These are phyloP conservation scores for Kryptolebias marmoratus DNA, from an alignment of 2,113 vertebrate genomes.

Conservation along the genomic window DNA sequence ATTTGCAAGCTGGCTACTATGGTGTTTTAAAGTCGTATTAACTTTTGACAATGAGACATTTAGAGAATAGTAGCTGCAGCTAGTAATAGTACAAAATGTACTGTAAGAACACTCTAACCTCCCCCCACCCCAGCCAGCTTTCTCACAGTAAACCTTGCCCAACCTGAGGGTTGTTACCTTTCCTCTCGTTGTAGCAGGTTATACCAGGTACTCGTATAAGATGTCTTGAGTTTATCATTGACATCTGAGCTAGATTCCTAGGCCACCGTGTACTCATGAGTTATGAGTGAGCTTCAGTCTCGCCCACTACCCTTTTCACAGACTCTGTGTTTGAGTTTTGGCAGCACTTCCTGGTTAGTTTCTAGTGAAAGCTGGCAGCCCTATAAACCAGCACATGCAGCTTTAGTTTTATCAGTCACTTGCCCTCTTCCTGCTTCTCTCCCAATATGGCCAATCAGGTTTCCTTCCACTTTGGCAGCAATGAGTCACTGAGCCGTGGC, in stretches of 20 bases:
- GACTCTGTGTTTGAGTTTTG: slow-evolving; percentile 64
- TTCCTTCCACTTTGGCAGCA: slow-evolving; percentile 73
- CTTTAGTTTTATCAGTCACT: slow-evolving; percentile 80
- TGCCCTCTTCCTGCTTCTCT: slow-evolving; percentile 78
- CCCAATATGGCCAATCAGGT: slow-evolving; percentile 71
- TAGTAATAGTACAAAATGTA: slow-evolving; percentile 7
- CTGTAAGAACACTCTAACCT: slow-evolving; percentile 47
- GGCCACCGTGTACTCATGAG: slow-evolving; percentile 43
- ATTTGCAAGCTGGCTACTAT: slow-evolving; percentile 8
- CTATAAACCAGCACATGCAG: slow-evolving; percentile 45
- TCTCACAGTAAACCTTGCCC: slow-evolving; percentile 65
- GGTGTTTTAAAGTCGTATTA: slow-evolving; percentile 3
- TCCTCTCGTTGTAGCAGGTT: slow-evolving; percentile 60
- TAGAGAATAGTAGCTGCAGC: not conserved
- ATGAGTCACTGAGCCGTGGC: slow-evolving; percentile 70
- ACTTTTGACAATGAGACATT: slow-evolving; percentile 1
- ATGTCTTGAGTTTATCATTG: slow-evolving; percentile 70
- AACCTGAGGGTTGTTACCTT: slow-evolving; percentile 55
- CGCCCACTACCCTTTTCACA: slow-evolving; percentile 75
- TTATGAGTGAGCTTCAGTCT: slow-evolving; percentile 65
- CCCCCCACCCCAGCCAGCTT: slow-evolving; percentile 28
- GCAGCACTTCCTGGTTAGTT: slow-evolving; percentile 73
- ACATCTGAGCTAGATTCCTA: slow-evolving; percentile 69
- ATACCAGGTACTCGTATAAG: slow-evolving; percentile 61
- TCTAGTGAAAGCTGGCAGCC: slow-evolving; percentile 63